Evolutionary conservation across 2,797 vertebrate genomes (phyloP).

Genomic region (Neosilurus mollespiculum): DNA sequence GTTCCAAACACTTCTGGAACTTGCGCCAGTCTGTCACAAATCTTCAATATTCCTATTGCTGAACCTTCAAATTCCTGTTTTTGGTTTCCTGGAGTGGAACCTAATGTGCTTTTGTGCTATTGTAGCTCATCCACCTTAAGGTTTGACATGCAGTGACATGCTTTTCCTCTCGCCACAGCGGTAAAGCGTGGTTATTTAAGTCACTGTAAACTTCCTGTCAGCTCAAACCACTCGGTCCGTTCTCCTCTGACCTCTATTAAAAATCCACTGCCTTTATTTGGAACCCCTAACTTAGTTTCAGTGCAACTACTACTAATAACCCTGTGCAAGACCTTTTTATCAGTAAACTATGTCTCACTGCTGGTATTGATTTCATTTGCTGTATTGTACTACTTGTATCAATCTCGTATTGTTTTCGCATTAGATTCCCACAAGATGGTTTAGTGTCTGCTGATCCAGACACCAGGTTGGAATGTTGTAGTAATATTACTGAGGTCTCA

Average conservation of each 20-base stretch:
- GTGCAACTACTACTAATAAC: no score
- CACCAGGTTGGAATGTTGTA: background rate
- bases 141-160: background rate
- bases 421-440: background rate
- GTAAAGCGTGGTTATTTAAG: background rate
- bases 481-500: background rate
- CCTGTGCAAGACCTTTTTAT: background rate
- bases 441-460: background rate
- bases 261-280: no score
- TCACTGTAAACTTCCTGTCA: background rate
- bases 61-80: background rate
- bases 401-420: background rate
- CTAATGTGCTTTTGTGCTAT: background rate
- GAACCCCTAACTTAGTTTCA: no score
- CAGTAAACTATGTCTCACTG: background rate
- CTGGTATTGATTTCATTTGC: background rate
- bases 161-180: background rate
- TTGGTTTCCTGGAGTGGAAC: background rate
- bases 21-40: no score
- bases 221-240: background rate
- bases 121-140: background rate
- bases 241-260: background rate
- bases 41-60: background rate
- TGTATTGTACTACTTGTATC: background rate
- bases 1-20: no score